phyloP scores from a whole-genome alignment of 2,113 vertebrate species.

The Saccopteryx leptura region DNA sequence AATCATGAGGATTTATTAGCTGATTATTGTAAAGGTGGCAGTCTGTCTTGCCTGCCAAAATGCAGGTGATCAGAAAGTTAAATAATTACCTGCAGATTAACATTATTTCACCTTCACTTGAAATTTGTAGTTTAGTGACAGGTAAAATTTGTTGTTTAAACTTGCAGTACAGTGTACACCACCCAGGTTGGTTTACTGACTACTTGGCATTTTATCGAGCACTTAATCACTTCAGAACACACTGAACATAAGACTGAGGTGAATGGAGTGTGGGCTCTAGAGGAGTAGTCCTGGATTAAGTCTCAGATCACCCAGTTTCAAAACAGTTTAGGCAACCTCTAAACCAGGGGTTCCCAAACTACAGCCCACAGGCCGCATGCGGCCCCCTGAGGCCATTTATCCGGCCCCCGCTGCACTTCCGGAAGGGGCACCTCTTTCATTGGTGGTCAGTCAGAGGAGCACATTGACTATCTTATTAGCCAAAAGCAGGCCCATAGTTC shows the following conservation, averaged over 20 bases:
- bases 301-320: background rate
- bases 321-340: background rate
- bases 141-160: constrained; percentile 70
- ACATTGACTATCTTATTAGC: no score
- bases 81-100: constrained; percentile 88
- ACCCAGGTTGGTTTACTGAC: constrained; percentile 23
- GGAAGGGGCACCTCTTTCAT: no score
- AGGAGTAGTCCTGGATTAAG: background rate
- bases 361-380: no score
- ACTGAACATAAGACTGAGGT: background rate
- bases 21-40: constrained; percentile 87
- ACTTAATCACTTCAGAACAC: background rate
- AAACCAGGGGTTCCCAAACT: no score
- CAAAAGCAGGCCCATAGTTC: no score
- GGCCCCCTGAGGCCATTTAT: no score
- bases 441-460: no score
- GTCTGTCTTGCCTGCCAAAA: constrained; percentile 84
- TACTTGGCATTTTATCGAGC: background rate
- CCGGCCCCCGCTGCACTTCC: no score
- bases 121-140: constrained; percentile 75
- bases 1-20: constrained; percentile 90
- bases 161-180: constrained; percentile 2
- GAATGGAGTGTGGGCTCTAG: background rate
- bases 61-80: constrained; percentile 85
- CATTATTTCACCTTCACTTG: constrained; percentile 83